These are phyloP conservation scores for Trichomalopsis sarcophagae DNA, from an alignment of 1,140 invertebrate species.

Conservation along the genomic window DNA sequence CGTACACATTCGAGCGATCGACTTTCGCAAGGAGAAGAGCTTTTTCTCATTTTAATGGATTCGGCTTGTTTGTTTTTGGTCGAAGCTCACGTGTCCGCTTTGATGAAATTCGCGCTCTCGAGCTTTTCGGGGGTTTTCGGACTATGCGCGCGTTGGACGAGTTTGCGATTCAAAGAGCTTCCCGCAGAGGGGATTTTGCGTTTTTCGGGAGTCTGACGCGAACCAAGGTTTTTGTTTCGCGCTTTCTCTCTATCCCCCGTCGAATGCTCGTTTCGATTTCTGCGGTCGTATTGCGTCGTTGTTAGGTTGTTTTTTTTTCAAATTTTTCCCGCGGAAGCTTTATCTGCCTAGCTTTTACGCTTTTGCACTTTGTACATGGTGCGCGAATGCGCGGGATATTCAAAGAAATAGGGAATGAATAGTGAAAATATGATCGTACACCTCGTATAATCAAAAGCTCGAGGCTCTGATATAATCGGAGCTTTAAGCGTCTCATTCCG, in stretches of 20 bases:
- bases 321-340: not conserved
- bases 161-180: conserved; percentile 1
- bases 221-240: conserved; percentile 22
- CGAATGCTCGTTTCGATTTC: conserved; percentile 20
- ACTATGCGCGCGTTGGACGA: not conserved
- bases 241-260: not conserved
- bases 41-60: conserved; percentile 29
- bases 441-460: not conserved
- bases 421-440: not conserved
- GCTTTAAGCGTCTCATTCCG: not conserved
- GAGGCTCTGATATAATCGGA: not conserved
- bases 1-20: not conserved
- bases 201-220: not conserved
- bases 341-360: not conserved
- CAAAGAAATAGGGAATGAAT: not conserved
- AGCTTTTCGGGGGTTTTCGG: conserved; percentile 7
- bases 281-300: not conserved
- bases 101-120: conserved; percentile 12
- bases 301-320: not conserved
- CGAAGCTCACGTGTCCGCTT: not conserved
- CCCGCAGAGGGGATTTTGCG: not conserved
- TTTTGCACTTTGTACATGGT: not conserved
- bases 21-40: not conserved
- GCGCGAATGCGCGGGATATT: not conserved
- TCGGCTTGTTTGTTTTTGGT: conserved; percentile 19